Conservation (phyloP, 2,888 invertebrate species). For the Meteorus cinctellus region DNA sequence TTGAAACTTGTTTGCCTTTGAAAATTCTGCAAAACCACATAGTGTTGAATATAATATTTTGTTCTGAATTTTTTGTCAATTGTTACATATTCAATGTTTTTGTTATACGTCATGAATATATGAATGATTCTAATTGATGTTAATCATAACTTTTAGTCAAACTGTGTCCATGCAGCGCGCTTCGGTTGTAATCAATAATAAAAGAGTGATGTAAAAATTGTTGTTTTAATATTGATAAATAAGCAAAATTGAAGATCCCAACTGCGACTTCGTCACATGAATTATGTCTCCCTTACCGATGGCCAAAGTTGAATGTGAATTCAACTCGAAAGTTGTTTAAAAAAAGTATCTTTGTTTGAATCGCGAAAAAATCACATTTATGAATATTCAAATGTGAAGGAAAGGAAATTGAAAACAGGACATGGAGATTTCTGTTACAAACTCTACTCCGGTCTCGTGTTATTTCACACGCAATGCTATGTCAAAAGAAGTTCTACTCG, state of each 20-base stretch:
- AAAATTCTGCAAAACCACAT: not conserved
- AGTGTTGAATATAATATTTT: not conserved
- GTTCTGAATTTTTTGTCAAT: not conserved
- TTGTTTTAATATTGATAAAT: slow-evolving; percentile 15
- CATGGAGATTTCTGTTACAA: not conserved
- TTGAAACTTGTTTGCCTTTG: slow-evolving; percentile 12
- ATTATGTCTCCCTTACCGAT: slow-evolving; percentile 17
- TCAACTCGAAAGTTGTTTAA: slow-evolving; percentile 13
- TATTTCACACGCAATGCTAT: not conserved
- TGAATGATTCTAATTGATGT: not conserved
- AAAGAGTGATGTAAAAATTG: not conserved
- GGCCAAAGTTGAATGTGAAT: slow-evolving; percentile 19
- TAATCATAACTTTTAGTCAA: no score
- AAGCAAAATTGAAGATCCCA: slow-evolving; percentile 9
- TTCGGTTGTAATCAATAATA: not conserved
- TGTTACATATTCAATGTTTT: not conserved
- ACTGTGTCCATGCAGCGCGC: not conserved
- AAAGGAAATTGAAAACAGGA: not conserved
- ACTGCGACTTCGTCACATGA: slow-evolving; percentile 14
- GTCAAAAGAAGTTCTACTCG: no score
- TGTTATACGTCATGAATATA: not conserved
- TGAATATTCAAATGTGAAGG: not conserved
- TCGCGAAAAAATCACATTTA: not conserved
- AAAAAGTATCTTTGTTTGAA: not conserved
- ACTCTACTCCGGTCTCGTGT: not conserved